Evolutionary conservation across 2,113 vertebrate species (phyloP), one percentile per base, ranked within the genome.

Genomic region (Melierax canorus): DNA sequence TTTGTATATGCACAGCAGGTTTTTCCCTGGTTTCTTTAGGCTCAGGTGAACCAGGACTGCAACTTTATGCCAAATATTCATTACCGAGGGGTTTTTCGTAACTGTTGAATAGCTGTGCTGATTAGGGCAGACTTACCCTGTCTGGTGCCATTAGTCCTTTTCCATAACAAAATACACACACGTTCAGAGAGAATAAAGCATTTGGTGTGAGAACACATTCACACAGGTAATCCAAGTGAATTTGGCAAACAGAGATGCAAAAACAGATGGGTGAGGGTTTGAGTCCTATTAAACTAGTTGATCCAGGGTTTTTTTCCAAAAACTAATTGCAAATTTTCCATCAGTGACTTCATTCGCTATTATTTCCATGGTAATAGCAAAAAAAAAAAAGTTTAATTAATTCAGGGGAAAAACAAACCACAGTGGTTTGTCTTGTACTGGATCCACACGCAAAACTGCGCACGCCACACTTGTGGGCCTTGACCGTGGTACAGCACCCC

Each of bases 31-130:
- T 81, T 92, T 90, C 76, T 92, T 92, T 77, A 90, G 83, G 53
- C 68, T 95, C 92, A 94, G 95, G 94, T 95, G 76, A 94, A 90
- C 68, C 83, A 91, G 69, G 72, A 78, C 73, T 81, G 56, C 83
- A 87, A 86, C 73, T 90, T 95, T 92, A 72, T 91, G 92, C 95
- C 90, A 89, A 60, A 94, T 91, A 64, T 72, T 95, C 73, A 92
- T 96, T 96, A 95, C 76, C 2, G 2, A 75, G 76, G 56, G 29
- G 9, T 74, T 97, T 93, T 74, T 86, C 3, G 2, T 94, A 83
- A 56, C 64, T 91, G 68, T 56, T 94, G 86, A 95, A 93, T 95
- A 94, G 92, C 86, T 94, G 69, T 89, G 83, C 83, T 95, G 96
- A 91, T 97, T 94, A 95, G 86, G 29, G 48, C 73, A 94, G 88